Evolutionary conservation across 2,888 invertebrate genomes (phyloP), one percentile per base, ranked within the genome.

Genomic region (Pammene aurita): DNA sequence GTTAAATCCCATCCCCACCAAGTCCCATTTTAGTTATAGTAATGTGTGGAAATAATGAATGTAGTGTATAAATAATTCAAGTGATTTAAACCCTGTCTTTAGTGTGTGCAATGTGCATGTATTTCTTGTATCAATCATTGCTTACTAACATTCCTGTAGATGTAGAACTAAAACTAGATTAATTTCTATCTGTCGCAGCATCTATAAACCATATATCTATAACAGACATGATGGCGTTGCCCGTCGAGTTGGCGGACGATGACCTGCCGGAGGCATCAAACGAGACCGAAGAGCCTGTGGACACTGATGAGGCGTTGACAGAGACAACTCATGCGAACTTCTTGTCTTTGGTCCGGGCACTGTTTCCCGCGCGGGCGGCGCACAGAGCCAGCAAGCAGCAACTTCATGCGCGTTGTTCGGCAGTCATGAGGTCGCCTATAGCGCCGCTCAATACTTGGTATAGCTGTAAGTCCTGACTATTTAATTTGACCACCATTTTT

Each of bases 251-350:
- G 72, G 96, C 95, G 18, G 96, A 96, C 76, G 93, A 87, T 75
- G 89, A 88, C 54, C 88, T 90, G 11, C 75, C 87, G 0, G 87
- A 81, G 4, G n/a, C 46, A 13, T 50, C 50, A 61, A 85, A 86
- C 7, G 79, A 85, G 7, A 26, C 18, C 0, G 81, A 82, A 44
- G 78, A 76, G 1, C 54, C 78, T 11, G 75, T 83, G 6, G 87
- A 86, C 52, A 80, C 84, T 0, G 90, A 89, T 67, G 85, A 89
- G 72, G 84, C 89, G 61, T 85, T 96, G 46, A 96, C 96, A 85
- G 96, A 97, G 85, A 96, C 96, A 60, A 96, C 96, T 0, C 97
- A 97, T 76, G 94, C 96, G 0, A 96, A 96, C 84, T 98, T 97
- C 93, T 95, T 98, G 84, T 97, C 97, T 0, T 88, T 98, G 52